Conservation (phyloP, 2,888 invertebrate species). For the Cinara cedri region DNA sequence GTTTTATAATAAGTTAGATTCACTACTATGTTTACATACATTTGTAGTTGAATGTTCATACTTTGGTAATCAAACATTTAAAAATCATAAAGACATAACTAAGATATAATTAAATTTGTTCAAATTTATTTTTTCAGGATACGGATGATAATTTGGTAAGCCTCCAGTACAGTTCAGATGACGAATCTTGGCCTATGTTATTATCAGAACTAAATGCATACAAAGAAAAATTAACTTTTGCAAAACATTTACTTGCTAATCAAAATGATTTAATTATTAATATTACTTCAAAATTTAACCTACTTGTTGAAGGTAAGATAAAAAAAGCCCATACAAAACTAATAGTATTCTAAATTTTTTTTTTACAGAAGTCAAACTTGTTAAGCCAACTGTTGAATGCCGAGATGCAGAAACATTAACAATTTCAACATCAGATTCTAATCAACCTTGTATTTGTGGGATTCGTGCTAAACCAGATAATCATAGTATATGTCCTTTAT, state of each 20-base stretch:
- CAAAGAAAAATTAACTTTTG: conserved; percentile 52
- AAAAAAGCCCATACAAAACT: not conserved
- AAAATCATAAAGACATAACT: too few relatives aligned
- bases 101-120: too few relatives aligned
- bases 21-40: too few relatives aligned
- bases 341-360: not conserved
- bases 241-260: conserved; percentile 44
- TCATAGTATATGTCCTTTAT: conserved; percentile 55
- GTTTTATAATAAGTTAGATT: too few relatives aligned
- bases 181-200: conserved; percentile 53
- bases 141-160: conserved; percentile 18
- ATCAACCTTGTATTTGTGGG: conserved; percentile 34
- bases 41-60: too few relatives aligned
- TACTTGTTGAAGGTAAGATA: conserved; percentile 32
- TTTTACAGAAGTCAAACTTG: conserved; percentile 24
- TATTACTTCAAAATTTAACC: conserved; percentile 37
- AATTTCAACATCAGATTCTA: conserved; percentile 1
- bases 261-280: conserved; percentile 46
- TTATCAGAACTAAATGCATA: conserved; percentile 47
- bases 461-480: conserved; percentile 41
- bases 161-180: conserved; percentile 34
- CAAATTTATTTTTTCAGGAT: conserved; percentile 10
- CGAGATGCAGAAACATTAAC: conserved; percentile 53
- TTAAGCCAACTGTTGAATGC: conserved; percentile 35
- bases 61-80: too few relatives aligned